Base-by-base conservation (phyloP, 2,888 invertebrate genomes). In the Neelides folsomi region DNA sequence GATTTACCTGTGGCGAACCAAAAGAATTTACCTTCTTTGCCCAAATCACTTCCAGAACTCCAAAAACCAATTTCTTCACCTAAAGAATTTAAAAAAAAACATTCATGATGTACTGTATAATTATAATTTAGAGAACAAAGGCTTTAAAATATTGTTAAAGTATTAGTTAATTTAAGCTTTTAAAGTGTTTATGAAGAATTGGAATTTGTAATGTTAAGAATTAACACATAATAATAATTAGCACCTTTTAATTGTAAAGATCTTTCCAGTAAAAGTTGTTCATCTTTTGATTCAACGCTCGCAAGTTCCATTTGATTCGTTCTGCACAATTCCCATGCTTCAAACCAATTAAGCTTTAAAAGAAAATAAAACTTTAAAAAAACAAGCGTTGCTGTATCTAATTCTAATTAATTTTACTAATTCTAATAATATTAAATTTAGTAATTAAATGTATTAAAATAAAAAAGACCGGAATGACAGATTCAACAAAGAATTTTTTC, bases 1-100 rank as follows among this genome's bases (percentile, higher is more conserved):
- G 88, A 87, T 55, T 85, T 76, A 2, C 89, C 89, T 54, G 84
- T 88, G 10, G 88, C 83, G 86, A 89, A 86, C 89, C 89, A 89
- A 76, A 88, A 88, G 77, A 88, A 89, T 66, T 79, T 81, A 15
- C 89, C 89, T 68, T 89, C 89, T 67, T 89, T 88, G n/a, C 88
- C 89, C 67, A 88, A 78, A 71, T 89, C 89, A 6, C 88, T 89
- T 64, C 89, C 89, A 7, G 87, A 87, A 54, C 86, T 88, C 89
- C 89, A 90, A 38, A 53, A 57, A 9, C 43, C 16, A 8, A 19
- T 38, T 7, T 52, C 57, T 53, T 39, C 39, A 39, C 39, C 39
- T 15, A 39, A n/a, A n/a, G n/a, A n/a, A n/a, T n/a, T n/a, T n/a
- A n/a, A n/a, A n/a, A n/a, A n/a, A n/a, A n/a, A n/a, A n/a, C n/a